Percentiles rank a stretch among this genome's conserved stretches.
Evolutionary conservation across 2,888 invertebrate species (phyloP).

Genomic region (Acronicta aceris): DNA sequence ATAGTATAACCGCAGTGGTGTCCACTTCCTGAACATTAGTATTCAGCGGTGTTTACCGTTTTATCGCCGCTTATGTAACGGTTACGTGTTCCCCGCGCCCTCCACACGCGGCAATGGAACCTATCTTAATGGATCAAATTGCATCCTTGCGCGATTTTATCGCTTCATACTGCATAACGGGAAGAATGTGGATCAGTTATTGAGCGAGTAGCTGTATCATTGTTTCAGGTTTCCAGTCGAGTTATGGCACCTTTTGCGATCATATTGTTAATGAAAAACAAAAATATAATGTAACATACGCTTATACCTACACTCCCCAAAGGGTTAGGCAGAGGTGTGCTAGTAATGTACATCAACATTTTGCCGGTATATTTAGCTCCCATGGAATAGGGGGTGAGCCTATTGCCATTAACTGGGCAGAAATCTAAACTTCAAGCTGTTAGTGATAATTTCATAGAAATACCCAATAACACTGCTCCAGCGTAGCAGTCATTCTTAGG

Average conservation of each 20-base stretch:
- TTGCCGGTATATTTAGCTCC: too few species aligned
- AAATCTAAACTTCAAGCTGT: too few species aligned
- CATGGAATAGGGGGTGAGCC: too few species aligned
- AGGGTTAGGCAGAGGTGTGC: too few species aligned
- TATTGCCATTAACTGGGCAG: too few species aligned
- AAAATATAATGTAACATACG: too few species aligned
- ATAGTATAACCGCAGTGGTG: conserved; percentile 24
- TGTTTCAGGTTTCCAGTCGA: conserved; percentile 13
- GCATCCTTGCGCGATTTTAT: conserved; percentile 20
- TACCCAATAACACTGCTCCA: too few species aligned
- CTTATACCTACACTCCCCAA: too few species aligned
- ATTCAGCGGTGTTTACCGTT: conserved; percentile 47
- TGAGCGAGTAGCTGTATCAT: conserved; percentile 13
- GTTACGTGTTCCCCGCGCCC: conserved; percentile 38
- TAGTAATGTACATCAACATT: too few species aligned
- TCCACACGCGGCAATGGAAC: conserved; percentile 36
- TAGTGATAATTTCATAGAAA: too few species aligned
- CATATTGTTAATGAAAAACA: not conserved
- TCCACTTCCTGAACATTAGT: conserved; percentile 62
- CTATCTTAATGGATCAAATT: conserved; percentile 13
- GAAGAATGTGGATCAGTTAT: conserved; percentile 19
- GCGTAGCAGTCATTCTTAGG: too few species aligned
- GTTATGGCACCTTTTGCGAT: not conserved
- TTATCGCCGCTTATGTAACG: conserved; percentile 59
- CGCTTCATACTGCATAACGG: conserved; percentile 7